These are phyloP conservation scores for Hexactinellida sp. DNA, from an alignment of 37 sponge, comb jelly and placozoan genomes.

Conservation along the genomic window DNA sequence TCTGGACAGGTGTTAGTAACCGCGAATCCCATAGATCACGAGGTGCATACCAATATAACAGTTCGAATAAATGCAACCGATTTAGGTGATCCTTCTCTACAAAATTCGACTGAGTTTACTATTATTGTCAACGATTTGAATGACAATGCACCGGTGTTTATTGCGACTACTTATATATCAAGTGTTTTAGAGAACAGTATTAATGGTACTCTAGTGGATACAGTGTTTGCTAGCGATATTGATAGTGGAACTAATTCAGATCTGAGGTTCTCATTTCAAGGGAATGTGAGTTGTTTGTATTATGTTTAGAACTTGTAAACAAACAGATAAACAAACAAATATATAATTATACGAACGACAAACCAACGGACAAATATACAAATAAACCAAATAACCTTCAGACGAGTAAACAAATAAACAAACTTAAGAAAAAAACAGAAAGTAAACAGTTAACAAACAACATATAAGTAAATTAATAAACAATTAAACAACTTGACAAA, in stretches of 20 bases:
- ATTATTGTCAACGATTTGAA: constrained; percentile 19
- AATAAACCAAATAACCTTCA: too few relatives aligned
- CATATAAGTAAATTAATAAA: too few relatives aligned
- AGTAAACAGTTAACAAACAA: too few relatives aligned
- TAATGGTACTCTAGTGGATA: constrained; percentile 14
- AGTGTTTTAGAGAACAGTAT: constrained; percentile 22
- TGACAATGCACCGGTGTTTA: constrained; percentile 24
- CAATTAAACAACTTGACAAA: too few relatives aligned
- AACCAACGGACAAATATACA: too few relatives aligned
- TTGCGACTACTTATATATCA: not conserved
- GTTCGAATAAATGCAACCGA: constrained; percentile 32
- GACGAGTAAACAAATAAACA: too few relatives aligned
- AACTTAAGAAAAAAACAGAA: too few relatives aligned
- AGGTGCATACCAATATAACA: constrained; percentile 19
- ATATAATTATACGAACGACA: too few relatives aligned
- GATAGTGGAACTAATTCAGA: constrained; percentile 17
- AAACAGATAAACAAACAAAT: too few relatives aligned
- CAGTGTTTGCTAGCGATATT: constrained; percentile 34
- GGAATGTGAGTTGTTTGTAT: not conserved
- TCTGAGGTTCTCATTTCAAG: not conserved
- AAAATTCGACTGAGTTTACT: not conserved
- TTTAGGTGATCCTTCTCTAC: constrained; percentile 33
- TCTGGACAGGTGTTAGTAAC: not conserved
- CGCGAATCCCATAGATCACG: not conserved
- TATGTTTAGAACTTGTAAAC: not conserved